Evolutionary conservation across 2,113 vertebrate genomes (phyloP), one percentile per base, ranked within the genome.

Genomic region (Chitala chitala): DNA sequence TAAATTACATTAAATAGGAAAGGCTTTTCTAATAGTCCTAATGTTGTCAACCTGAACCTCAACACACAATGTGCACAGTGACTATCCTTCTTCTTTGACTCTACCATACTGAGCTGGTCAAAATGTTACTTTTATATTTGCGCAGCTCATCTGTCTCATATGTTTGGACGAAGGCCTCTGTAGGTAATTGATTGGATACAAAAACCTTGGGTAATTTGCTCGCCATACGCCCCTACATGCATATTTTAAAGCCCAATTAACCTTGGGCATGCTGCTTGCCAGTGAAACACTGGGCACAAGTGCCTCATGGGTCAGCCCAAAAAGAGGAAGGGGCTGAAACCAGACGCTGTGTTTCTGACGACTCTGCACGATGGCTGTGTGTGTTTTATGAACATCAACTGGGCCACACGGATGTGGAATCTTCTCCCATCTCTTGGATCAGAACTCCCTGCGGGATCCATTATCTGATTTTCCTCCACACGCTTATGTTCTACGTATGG

Each of bases 391-490:
- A 2, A 12, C 15, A 36, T 17, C 12, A 68, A 15, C 31, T 26
- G 46, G 38, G 51, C 36, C 40, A 73, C 26, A 42, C 61, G 3
- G 7, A 17, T 20, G 36, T 38, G 33, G n/a, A 29, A n/a, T 61
- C 10, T 5, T 29, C 17, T 61, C 10, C 58, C 24, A 61, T 29
- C 29, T 9, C 8, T 33, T 61, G 9, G 31, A 61, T 76, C 64
- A 76, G 69, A 64, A 22, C 44, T 71, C 69, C 69, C 70, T 56
- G 44, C 42, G 56, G 58, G 75, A 42, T 55, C n/a, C 10, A 50
- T 33, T 44, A 72, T 77, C 75, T 66, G 70, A 72, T 72, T 72
- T 66, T 66, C 64, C 61, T 53, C 69, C 29, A 29, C 40, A 71
- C 44, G 69, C 55, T 72, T 64, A 71, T 73, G 63, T 64, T 50